Percentiles rank a stretch among this genome's conserved stretches.
Evolutionary conservation across 2,113 vertebrate species (phyloP).

Genomic region (Chloroceryle aenea): DNA sequence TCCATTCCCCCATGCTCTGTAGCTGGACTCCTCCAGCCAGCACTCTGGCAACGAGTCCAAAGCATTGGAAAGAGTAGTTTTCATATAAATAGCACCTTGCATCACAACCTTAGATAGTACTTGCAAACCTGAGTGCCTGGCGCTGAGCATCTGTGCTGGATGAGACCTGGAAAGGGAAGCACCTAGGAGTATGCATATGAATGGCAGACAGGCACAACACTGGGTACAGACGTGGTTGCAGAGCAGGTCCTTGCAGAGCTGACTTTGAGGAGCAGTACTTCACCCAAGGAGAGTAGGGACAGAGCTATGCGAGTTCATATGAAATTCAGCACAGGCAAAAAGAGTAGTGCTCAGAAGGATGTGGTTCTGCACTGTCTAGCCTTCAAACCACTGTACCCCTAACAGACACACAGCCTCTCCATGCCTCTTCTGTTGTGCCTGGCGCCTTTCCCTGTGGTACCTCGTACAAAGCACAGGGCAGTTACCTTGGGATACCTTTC

Average conservation of each 20-base stretch:
- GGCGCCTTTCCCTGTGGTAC: accelerated
- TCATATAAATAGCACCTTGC: background rate
- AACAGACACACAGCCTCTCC: accelerated
- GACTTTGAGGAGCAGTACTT: background rate
- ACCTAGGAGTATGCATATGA: accelerated
- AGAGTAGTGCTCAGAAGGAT: background rate
- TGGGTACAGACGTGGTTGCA: background rate
- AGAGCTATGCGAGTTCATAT: accelerated
- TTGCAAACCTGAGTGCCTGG: background rate
- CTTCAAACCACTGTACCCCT: background rate
- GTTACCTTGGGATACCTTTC: background rate
- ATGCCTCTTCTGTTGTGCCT: background rate
- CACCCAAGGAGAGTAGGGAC: background rate
- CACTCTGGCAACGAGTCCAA: background rate
- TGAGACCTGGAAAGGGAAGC: background rate
- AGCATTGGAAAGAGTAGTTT: background rate
- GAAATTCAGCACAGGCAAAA: background rate
- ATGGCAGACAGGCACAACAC: background rate
- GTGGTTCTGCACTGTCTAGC: background rate
- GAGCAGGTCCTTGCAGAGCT: background rate
- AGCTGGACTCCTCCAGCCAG: background rate
- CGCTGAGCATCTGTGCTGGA: background rate
- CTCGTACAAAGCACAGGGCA: background rate
- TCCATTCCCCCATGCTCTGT: accelerated
- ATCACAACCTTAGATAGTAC: background rate